Evolutionary conservation across 2,797 vertebrate species (phyloP).

Genomic region (Siniperca undulata): DNA sequence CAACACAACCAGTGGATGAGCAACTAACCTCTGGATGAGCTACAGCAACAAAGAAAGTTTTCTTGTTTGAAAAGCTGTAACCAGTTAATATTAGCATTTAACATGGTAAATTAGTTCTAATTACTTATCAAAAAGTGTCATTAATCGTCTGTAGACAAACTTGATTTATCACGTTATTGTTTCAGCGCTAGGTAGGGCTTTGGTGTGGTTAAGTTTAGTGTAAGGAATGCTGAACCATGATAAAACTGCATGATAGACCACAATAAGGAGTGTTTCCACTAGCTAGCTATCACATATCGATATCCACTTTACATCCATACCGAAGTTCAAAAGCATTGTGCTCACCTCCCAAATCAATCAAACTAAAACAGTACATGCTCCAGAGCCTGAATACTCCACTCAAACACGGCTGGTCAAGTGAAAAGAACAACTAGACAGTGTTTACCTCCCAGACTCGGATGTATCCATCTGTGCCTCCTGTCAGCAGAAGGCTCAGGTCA

Average conservation of each 20-base stretch:
- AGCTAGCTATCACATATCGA: not conserved
- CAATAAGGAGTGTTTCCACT: not conserved
- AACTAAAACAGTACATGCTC: not conserved
- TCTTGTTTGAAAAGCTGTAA: not conserved
- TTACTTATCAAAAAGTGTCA: not conserved
- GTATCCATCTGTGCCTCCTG: slow-evolving; percentile 92
- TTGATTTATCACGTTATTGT: not conserved
- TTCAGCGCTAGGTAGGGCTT: not conserved
- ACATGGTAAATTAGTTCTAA: not conserved
- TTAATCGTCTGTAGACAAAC: not conserved
- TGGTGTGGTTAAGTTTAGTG: not conserved
- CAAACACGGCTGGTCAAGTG: not conserved
- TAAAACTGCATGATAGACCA: not conserved
- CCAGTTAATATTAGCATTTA: not conserved
- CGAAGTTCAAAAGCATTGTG: not conserved
- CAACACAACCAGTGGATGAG: too few relatives aligned
- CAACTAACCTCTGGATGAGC: not conserved
- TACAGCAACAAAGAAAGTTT: not conserved
- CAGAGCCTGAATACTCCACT: too few relatives aligned
- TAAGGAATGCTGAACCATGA: not conserved
- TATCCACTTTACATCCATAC: not conserved
- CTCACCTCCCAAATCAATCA: not conserved
- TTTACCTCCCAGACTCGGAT: slow-evolving; percentile 94
- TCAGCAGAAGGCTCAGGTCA: slow-evolving; percentile 89
- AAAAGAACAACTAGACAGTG: not conserved